Percentiles rank a stretch among this genome's conserved stretches.
phyloP scores from a whole-genome alignment of 1,140 invertebrate species.

The Rhysida immarginata region DNA sequence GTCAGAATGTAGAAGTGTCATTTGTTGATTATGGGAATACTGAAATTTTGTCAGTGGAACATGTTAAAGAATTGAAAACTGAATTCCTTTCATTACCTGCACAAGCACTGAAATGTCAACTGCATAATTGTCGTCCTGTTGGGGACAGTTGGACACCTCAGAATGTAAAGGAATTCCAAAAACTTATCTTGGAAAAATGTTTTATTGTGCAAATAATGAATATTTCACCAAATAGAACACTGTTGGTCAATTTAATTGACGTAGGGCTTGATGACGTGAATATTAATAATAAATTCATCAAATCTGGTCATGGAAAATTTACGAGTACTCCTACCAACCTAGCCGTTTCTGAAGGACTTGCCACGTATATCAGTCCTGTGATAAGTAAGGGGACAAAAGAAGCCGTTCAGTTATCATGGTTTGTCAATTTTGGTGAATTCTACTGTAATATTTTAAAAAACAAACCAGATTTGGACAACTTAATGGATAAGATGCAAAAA shows the following conservation, averaged over 20 bases:
- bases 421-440: slow-evolving; percentile 30
- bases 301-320: neutral
- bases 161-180: neutral
- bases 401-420: neutral
- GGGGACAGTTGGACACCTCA: neutral
- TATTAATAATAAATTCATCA: neutral
- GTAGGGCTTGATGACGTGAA: neutral
- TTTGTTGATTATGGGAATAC: slow-evolving; percentile 65
- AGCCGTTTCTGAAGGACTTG: neutral
- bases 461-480: slow-evolving; percentile 24
- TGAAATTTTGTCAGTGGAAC: slow-evolving; percentile 34
- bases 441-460: slow-evolving; percentile 33
- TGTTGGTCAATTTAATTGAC: neutral
- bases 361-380: neutral
- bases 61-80: slow-evolving; percentile 10
- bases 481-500: slow-evolving; percentile 29
- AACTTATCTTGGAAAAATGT: too few relatives aligned
- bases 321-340: neutral
- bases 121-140: neutral
- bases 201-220: neutral
- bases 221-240: neutral
- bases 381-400: neutral
- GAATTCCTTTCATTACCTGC: slow-evolving; percentile 3
- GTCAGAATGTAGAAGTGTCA: slow-evolving; percentile 29
- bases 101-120: slow-evolving; percentile 12